These are phyloP conservation scores for Chloroceryle amazona DNA, from an alignment of 2,797 vertebrate species.

Conservation along the genomic window DNA sequence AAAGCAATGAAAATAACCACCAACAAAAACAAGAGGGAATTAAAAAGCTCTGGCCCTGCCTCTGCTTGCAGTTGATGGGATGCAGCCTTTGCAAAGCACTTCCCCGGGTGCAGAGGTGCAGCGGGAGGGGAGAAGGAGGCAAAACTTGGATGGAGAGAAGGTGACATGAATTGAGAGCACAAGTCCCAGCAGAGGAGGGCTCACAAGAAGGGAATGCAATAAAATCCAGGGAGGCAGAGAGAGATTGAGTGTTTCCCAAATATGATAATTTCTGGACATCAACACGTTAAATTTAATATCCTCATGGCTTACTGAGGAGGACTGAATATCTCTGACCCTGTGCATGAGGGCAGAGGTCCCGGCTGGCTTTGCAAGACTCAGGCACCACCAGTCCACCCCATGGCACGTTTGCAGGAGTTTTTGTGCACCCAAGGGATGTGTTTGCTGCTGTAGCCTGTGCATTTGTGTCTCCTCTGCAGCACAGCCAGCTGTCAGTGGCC, in stretches of 20 bases:
- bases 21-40: fast-evolving
- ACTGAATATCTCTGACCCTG: background rate
- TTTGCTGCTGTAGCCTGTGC: fast-evolving
- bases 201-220: background rate
- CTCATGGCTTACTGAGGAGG: background rate
- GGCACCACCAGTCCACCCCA: background rate
- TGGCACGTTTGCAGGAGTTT: fast-evolving
- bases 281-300: conserved; percentile 30
- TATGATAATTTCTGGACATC: conserved; percentile 58
- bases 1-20: background rate
- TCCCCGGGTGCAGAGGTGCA: background rate
- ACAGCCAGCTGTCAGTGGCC: background rate
- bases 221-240: conserved; percentile 39
- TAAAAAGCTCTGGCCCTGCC: background rate
- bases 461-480: background rate
- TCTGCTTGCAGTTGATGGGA: fast-evolving
- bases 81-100: background rate
- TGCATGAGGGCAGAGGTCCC: background rate
- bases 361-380: background rate
- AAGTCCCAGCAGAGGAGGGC: background rate
- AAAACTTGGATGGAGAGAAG: background rate
- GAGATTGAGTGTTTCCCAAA: conserved; percentile 66
- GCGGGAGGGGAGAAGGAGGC: background rate
- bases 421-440: fast-evolving
- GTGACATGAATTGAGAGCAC: background rate